Conservation (phyloP, 2,113 vertebrate genomes). For the Leucopternis melanops region DNA sequence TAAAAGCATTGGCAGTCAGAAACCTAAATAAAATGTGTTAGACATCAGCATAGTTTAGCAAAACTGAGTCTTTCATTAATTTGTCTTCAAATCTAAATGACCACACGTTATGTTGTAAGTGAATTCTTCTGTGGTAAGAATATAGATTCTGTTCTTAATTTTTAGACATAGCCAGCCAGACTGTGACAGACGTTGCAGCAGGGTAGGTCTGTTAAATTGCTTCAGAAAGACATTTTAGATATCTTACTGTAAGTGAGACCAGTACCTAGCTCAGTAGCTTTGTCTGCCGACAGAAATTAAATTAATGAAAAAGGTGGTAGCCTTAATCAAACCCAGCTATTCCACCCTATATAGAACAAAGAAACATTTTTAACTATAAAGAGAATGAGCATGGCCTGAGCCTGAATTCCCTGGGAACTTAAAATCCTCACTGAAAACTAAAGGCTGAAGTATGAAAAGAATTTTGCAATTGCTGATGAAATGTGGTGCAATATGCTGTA, state of each 20-base stretch:
- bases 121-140: background rate
- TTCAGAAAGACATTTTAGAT: background rate
- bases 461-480: background rate
- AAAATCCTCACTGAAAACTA: background rate
- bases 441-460: background rate
- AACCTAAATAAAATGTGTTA: background rate
- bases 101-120: background rate
- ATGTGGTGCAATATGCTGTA: background rate
- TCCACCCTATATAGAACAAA: background rate
- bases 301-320: background rate
- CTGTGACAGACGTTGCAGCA: background rate
- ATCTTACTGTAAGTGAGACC: background rate
- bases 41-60: background rate
- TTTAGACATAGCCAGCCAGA: background rate
- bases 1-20: background rate
- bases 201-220: background rate
- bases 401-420: background rate
- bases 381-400: background rate
- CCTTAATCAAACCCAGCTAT: background rate
- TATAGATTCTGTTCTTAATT: background rate
- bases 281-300: background rate
- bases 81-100: background rate
- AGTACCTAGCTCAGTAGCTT: background rate
- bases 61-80: background rate
- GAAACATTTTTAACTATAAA: background rate